phyloP scores from a whole-genome alignment of 2,888 invertebrate species.

The Lycaena phlaeas region DNA sequence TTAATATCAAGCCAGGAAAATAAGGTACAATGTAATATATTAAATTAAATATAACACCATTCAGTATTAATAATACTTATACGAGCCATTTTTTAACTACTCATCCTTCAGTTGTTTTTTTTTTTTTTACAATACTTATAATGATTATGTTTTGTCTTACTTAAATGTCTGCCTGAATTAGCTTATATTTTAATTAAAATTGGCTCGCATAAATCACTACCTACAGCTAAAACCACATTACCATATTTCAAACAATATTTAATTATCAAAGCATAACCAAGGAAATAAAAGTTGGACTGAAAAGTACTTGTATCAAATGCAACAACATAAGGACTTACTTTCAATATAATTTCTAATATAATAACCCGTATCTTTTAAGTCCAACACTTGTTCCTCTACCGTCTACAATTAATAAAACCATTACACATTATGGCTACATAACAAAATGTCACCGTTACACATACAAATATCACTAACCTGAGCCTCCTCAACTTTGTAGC shows the following conservation, averaged over 20 bases:
- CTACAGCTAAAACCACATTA: neutral
- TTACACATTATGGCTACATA: neutral
- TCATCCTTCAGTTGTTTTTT: neutral
- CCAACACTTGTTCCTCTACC: neutral
- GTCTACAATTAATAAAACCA: neutral
- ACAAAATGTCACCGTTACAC: neutral
- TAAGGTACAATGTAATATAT: neutral
- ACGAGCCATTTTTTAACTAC: neutral
- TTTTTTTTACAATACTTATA: neutral
- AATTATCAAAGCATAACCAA: neutral
- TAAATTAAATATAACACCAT: neutral
- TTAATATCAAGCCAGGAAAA: neutral
- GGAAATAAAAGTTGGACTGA: neutral
- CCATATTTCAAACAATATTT: neutral
- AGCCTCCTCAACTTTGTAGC: slow-evolving; percentile 18
- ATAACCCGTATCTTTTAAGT: neutral
- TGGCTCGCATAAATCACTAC: no score
- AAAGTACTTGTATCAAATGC: neutral
- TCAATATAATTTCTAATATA: neutral
- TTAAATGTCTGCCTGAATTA: no score
- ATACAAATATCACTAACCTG: slow-evolving; percentile 35
- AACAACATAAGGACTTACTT: neutral
- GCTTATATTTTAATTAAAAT: no score
- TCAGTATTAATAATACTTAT: neutral
- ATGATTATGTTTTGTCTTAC: neutral